These are phyloP conservation scores for Phalacrocorax pelagicus DNA, from an alignment of 2,113 vertebrate species.

Conservation along the genomic window DNA sequence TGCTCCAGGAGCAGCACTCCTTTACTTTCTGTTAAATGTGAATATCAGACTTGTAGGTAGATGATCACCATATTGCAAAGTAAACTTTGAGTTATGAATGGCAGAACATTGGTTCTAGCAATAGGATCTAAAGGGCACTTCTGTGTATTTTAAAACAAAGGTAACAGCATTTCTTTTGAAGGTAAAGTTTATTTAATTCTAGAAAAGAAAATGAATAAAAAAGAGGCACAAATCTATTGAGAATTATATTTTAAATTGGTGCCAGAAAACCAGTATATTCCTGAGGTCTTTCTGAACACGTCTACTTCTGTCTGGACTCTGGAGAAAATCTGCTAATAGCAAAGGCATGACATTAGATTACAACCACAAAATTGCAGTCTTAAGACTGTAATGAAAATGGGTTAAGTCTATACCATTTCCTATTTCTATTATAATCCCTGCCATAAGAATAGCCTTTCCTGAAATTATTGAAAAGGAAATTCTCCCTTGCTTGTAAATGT, in stretches of 20 bases:
- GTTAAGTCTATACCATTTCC: slow-evolving; percentile 39
- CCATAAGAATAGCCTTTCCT: slow-evolving; percentile 35
- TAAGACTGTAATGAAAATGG: slow-evolving; percentile 53
- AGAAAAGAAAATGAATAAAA: background rate
- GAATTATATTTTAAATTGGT: slow-evolving; percentile 16
- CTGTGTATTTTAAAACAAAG: background rate
- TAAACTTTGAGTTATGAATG: background rate
- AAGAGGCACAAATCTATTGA: background rate
- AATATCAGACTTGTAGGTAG: background rate
- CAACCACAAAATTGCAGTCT: slow-evolving; percentile 51
- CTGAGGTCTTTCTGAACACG: slow-evolving; percentile 30
- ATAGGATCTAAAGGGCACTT: background rate
- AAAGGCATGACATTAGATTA: slow-evolving; percentile 61
- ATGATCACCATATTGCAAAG: background rate
- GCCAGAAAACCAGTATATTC: slow-evolving; percentile 35
- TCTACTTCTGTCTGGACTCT: slow-evolving; percentile 35
- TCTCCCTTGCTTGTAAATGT: slow-evolving; percentile 7
- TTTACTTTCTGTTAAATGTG: background rate
- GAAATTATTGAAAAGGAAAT: slow-evolving; percentile 28
- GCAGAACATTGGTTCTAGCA: background rate
- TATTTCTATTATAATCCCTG: slow-evolving; percentile 1
- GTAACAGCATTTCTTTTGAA: background rate
- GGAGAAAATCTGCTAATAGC: slow-evolving; percentile 57
- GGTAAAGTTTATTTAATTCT: background rate
- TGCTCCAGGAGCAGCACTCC: background rate